phyloP scores from a whole-genome alignment of 1,140 invertebrate species.

The Yoshiicerus persimilis region DNA sequence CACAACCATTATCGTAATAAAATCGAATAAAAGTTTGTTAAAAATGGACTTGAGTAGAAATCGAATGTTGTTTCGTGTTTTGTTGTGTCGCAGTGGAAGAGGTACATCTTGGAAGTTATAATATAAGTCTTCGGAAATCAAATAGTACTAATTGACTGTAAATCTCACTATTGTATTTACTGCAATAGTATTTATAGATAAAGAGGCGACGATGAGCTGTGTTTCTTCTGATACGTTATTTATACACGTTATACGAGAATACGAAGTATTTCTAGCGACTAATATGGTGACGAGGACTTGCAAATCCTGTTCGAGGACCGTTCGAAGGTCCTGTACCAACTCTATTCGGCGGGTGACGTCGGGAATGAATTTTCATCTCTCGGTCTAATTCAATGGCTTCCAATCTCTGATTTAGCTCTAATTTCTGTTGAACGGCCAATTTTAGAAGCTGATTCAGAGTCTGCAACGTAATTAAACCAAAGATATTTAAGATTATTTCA shows the following conservation, averaged over 20 bases:
- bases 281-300: slow-evolving; percentile 42
- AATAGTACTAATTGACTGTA: not conserved
- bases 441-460: slow-evolving; percentile 95
- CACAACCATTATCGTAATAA: not conserved
- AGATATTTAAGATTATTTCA: too few relatives aligned
- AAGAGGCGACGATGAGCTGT: not conserved
- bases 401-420: slow-evolving; percentile 88
- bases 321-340: slow-evolving; percentile 26
- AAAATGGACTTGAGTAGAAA: not conserved
- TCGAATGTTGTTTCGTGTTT: too few relatives aligned
- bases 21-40: not conserved
- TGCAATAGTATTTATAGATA: not conserved
- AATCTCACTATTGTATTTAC: not conserved
- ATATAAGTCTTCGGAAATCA: not conserved
- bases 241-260: not conserved
- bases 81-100: not conserved
- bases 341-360: slow-evolving; percentile 55
- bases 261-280: slow-evolving; percentile 32
- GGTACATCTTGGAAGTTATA: not conserved
- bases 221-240: not conserved
- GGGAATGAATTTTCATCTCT: slow-evolving; percentile 66
- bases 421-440: slow-evolving; percentile 96
- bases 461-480: not conserved
- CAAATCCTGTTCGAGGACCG: slow-evolving; percentile 41
- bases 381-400: slow-evolving; percentile 93